A percentile compares a stretch with the other conserved stretches of the same genome.
Evolutionary conservation across 2,797 vertebrate genomes (phyloP).

Genomic region (Cynodonichthys magdalenae): DNA sequence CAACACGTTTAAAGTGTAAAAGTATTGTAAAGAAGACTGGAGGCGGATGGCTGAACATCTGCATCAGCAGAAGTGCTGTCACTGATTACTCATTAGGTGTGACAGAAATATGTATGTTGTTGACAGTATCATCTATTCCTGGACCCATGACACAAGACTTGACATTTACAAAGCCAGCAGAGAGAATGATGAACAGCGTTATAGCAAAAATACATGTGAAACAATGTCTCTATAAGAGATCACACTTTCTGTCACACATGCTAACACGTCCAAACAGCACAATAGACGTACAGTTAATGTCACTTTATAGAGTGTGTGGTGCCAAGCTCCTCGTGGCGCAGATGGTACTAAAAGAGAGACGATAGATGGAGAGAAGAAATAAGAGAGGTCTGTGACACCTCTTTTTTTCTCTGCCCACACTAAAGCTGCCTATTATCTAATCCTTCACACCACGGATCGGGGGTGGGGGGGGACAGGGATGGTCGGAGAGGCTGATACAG

Average conservation of each 20-base stretch:
- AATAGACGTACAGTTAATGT: constrained; percentile 39
- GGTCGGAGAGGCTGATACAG: constrained; percentile 57
- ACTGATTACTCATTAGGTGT: constrained; percentile 17
- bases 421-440: constrained; percentile 82
- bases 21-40: constrained; percentile 29
- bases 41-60: constrained; percentile 13
- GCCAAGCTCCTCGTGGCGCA: constrained; percentile 75
- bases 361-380: constrained; percentile 47
- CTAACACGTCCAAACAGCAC: neutral
- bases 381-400: constrained; percentile 78
- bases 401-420: constrained; percentile 77
- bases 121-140: constrained; percentile 46
- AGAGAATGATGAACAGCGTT: constrained; percentile 1
- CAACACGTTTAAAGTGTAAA: constrained; percentile 24
- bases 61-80: constrained; percentile 33
- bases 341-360: constrained; percentile 71
- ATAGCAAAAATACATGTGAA: constrained; percentile 8
- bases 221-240: neutral
- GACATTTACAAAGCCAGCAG: constrained; percentile 32
- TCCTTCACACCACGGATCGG: constrained; percentile 62
- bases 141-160: constrained; percentile 21
- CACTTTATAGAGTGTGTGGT: constrained; percentile 52
- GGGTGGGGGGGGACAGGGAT: constrained; percentile 49
- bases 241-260: neutral
- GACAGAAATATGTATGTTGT: constrained; percentile 26